phyloP scores from a whole-genome alignment of 2,888 invertebrate species.

The Litoditis marina region DNA sequence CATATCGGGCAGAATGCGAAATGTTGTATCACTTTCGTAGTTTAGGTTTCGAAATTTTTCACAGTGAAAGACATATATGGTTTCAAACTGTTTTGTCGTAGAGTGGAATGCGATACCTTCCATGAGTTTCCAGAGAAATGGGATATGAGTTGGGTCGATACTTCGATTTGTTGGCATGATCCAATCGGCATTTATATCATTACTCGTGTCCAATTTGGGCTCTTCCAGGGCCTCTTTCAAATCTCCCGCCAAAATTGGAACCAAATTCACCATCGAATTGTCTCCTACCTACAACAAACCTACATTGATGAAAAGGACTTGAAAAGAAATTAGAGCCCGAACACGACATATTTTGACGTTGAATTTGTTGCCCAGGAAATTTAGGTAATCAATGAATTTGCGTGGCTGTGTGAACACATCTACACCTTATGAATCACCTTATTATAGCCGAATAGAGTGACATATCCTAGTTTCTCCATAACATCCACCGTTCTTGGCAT shows the following conservation, averaged over 20 bases:
- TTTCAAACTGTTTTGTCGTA: no score
- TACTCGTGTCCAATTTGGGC: constrained; percentile 20
- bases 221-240: constrained; percentile 21
- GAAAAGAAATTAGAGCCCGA: no score
- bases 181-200: constrained; percentile 32
- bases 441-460: constrained; percentile 82
- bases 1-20: no score
- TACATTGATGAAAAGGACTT: no score
- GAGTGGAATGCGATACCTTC: no score
- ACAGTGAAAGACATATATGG: no score
- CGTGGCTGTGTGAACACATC: no score
- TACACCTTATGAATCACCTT: constrained; percentile 71
- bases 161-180: constrained; percentile 25
- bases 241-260: constrained; percentile 76
- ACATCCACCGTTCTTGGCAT: constrained; percentile 66
- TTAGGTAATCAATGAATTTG: no score
- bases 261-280: constrained; percentile 86
- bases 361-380: no score
- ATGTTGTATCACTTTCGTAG: no score
- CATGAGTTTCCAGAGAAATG: constrained; percentile 53
- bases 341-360: no score
- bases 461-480: constrained; percentile 70
- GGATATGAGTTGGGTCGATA: constrained; percentile 35
- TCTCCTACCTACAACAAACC: constrained; percentile 75
- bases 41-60: constrained; percentile 1